Evolutionary conservation across 2,113 vertebrate species (phyloP).

Genomic region (Lethenteron reissneri): DNA sequence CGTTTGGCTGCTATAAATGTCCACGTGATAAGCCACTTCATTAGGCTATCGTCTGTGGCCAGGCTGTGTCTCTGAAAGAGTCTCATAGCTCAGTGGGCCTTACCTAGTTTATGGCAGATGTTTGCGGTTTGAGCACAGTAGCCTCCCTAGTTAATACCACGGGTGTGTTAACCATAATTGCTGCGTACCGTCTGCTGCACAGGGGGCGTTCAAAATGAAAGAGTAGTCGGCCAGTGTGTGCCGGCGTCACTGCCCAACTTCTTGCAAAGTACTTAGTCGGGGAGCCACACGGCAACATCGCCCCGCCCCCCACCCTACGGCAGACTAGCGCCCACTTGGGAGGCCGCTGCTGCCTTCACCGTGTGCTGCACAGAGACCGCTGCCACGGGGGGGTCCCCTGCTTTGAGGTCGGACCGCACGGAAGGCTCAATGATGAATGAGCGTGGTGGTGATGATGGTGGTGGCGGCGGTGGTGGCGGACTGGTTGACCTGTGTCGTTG

Average conservation of each 20-base stretch:
- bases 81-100: too few relatives aligned
- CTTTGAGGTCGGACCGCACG: neutral
- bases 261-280: too few relatives aligned
- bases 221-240: neutral
- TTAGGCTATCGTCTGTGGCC: too few relatives aligned
- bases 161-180: slow-evolving; percentile 13
- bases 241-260: too few relatives aligned
- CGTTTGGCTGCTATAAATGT: too few relatives aligned
- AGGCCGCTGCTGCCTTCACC: neutral
- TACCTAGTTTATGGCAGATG: too few relatives aligned
- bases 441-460: slow-evolving; percentile 7
- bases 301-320: neutral
- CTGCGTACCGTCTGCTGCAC: slow-evolving; percentile 15
- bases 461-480: neutral
- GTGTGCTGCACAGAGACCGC: slow-evolving; percentile 7
- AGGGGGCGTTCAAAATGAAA: slow-evolving; percentile 4
- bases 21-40: too few relatives aligned
- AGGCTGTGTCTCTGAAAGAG: too few relatives aligned
- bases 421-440: slow-evolving; percentile 6
- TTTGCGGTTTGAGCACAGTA: neutral
- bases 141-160: neutral
- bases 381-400: neutral
- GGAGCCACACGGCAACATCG: neutral
- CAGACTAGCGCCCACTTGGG: neutral
- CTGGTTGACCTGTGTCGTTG: too few relatives aligned